Evolutionary conservation across 1,140 invertebrate genomes (phyloP), one percentile per base, ranked within the genome.

Genomic region (Teleogryllus occipitalis): DNA sequence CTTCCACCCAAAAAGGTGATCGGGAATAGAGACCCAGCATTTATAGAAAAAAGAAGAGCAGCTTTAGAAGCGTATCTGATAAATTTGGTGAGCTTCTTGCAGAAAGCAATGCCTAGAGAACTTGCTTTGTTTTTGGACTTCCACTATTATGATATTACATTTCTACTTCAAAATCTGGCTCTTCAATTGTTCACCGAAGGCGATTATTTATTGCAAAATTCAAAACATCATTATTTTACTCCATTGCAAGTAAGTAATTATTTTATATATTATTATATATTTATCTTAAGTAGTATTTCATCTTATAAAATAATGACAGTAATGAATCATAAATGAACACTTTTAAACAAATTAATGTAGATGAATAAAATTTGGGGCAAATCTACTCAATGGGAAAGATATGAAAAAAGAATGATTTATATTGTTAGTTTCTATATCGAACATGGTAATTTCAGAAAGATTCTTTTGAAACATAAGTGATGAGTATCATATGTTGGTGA

Each of bases 1-100:
- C 85, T 98, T 15, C 97, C 97, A 21, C 95, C 95, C 7, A 98
- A 98, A 85, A 97, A 97, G 87, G 88, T 97, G 18, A 91, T 95
- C 83, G 92, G 93, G 0, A 94, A 93, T 82, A 91, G 91, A 82
- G 91, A 90, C 82, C 94, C 95, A 15, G 87, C 90, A 21, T 98
- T 98, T 84, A 89, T 98, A 27, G 95, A 96, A 84, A 93, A 92
- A 83, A 89, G 97, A 80, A 90, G 95, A 77, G 87, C 90, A 81
- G 93, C 91, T 22, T 86, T 98, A 47, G 93, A 97, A 85, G 87
- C 89, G 18, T 98, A 98, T 86, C 86, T 98, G 8, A 92, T 93
- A 84, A 91, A 90, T 80, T 87, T 94, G 8, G 89, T 95, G 47
- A 90, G 88, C 82, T 94, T 94, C 84, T 84, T 95, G 47, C 91